Percentiles rank a stretch among this genome's conserved stretches.
Evolutionary conservation across 2,888 invertebrate species (phyloP).

Genomic region (Gandaritis pyraliata): DNA sequence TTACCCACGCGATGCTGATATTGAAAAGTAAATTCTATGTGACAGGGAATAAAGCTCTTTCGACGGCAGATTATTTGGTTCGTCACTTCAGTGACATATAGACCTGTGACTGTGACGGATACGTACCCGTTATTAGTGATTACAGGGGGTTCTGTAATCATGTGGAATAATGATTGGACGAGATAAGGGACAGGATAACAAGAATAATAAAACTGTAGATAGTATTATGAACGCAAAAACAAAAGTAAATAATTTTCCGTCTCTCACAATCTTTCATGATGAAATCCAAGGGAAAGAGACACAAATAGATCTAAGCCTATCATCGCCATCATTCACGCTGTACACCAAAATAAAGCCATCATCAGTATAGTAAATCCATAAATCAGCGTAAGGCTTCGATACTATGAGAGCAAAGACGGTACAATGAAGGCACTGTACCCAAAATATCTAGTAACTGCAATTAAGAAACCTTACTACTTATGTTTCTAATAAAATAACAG

Average conservation of each 20-base stretch:
- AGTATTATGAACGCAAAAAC: too few species aligned
- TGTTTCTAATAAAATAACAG: too few species aligned
- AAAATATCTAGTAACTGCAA: too few species aligned
- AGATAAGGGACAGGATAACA: conserved; percentile 5
- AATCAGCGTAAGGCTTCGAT: conserved; percentile 20
- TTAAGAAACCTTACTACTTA: too few species aligned
- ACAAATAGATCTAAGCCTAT: conserved; percentile 33
- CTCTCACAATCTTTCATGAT: conserved; percentile 11
- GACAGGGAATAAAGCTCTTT: conserved; percentile 27
- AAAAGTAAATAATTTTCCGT: too few species aligned
- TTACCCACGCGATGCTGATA: conserved; percentile 42
- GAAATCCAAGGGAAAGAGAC: conserved; percentile 15
- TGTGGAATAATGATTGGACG: conserved; percentile 64
- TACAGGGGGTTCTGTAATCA: conserved; percentile 67
- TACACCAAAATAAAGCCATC: conserved; percentile 39
- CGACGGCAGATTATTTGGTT: conserved; percentile 45
- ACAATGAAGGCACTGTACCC: too few species aligned
- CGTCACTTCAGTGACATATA: conserved; percentile 69
- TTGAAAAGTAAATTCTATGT: conserved; percentile 45
- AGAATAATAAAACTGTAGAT: not conserved
- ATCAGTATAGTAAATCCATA: conserved; percentile 28
- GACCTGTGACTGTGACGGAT: conserved; percentile 67
- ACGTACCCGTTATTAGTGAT: conserved; percentile 73
- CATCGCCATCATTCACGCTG: conserved; percentile 29
- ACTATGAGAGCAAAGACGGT: conserved; percentile 4